These are phyloP conservation scores for Hyphantria cunea DNA, from an alignment of 1,140 invertebrate genomes.

Conservation along the genomic window DNA sequence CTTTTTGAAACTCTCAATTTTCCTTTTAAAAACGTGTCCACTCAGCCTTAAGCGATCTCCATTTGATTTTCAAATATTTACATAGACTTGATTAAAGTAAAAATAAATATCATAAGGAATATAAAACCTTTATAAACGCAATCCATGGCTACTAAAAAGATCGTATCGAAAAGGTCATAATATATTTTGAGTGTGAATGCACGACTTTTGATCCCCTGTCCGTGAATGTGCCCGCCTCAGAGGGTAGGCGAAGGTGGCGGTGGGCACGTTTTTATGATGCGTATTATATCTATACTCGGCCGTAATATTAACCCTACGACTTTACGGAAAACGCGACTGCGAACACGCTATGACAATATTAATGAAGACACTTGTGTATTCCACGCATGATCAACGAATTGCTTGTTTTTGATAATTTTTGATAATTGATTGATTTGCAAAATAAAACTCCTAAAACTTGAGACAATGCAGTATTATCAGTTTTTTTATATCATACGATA, in stretches of 20 bases:
- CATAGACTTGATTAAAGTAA: too few species aligned
- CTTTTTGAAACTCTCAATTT: too few species aligned
- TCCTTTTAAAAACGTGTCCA: too few species aligned
- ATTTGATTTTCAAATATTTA: too few species aligned
- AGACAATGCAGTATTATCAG: neutral
- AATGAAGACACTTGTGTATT: conserved; percentile 7
- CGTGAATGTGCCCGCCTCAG: conserved; percentile 25
- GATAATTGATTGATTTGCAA: too few species aligned
- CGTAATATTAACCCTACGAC: conserved; percentile 17
- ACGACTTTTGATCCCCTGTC: conserved; percentile 38
- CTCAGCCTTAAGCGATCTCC: too few species aligned
- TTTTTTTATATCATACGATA: conserved; percentile 5
- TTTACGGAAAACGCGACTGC: conserved; percentile 12
- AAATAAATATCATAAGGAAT: conserved; percentile 11
- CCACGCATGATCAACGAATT: conserved; percentile 1
- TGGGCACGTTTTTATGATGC: conserved; percentile 23
- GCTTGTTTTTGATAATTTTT: conserved; percentile 10
- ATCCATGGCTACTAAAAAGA: conserved; percentile 21
- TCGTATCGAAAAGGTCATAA: conserved; percentile 34
- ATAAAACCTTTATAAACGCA: conserved; percentile 16
- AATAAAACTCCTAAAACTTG: neutral
- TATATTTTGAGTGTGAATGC: conserved; percentile 42
- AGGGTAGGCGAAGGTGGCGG: conserved; percentile 21
- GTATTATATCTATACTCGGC: conserved; percentile 22
- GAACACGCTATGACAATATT: conserved; percentile 5